Conservation (phyloP, 2,888 invertebrate species). For the Drosophila limbata region DNA sequence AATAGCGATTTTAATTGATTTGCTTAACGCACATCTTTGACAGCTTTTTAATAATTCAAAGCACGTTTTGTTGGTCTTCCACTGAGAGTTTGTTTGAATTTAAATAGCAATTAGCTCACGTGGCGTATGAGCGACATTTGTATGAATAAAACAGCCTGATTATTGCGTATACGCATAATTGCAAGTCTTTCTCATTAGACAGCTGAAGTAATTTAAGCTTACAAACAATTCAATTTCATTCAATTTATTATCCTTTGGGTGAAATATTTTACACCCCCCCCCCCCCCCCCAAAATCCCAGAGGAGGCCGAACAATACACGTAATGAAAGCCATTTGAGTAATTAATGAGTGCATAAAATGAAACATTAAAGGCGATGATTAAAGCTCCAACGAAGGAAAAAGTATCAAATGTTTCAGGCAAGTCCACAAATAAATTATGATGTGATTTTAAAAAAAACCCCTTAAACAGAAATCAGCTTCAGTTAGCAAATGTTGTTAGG, state of each 20-base stretch:
- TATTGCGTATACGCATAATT: conserved; percentile 17
- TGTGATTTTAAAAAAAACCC: background rate
- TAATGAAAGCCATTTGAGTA: conserved; percentile 42
- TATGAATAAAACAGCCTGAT: conserved; percentile 18
- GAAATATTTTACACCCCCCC: background rate
- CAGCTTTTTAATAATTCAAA: conserved; percentile 31
- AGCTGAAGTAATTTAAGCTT: conserved; percentile 7
- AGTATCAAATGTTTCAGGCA: background rate
- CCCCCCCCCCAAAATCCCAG: background rate
- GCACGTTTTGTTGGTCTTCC: conserved; percentile 32
- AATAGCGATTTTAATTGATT: conserved; percentile 40
- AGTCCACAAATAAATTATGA: background rate
- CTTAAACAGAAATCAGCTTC: background rate
- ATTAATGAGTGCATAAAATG: conserved; percentile 38
- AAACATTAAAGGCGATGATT: conserved; percentile 27
- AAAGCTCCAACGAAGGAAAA: conserved; percentile 3
- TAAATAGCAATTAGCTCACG: conserved; percentile 35
- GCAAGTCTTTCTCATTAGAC: conserved; percentile 10
- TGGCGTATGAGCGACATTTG: conserved; percentile 35
- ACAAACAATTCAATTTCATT: conserved; percentile 32
- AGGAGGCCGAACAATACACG: conserved; percentile 12
- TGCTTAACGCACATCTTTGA: conserved; percentile 21
- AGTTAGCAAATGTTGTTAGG: background rate
- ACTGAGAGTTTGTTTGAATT: background rate
- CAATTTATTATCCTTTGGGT: conserved; percentile 1